These are phyloP conservation scores for Platalea minor DNA, from an alignment of 2,797 vertebrate species.

Conservation along the genomic window DNA sequence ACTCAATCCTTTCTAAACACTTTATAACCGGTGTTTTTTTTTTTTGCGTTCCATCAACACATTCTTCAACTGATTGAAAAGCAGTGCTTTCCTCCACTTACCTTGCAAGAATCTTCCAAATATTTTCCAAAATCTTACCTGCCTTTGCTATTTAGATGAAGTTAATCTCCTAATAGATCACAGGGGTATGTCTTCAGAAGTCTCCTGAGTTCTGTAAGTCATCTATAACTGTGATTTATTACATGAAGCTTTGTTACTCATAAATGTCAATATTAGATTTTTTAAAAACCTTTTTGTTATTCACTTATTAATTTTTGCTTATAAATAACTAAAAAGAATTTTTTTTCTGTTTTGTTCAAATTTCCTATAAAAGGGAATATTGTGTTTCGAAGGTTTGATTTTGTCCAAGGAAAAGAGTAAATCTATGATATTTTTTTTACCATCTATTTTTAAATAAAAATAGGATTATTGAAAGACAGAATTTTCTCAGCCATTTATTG, in stretches of 20 bases:
- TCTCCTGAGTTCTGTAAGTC: background rate
- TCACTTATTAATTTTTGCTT: background rate
- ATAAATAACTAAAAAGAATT: background rate
- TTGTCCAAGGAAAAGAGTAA: background rate
- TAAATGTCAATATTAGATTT: background rate
- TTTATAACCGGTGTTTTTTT: background rate
- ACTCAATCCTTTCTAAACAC: background rate
- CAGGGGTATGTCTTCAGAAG: background rate
- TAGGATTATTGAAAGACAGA: background rate
- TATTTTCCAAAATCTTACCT: background rate
- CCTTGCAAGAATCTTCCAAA: background rate
- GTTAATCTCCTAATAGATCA: background rate
- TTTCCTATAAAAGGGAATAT: background rate
- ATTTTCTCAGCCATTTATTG: background rate
- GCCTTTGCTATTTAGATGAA: background rate
- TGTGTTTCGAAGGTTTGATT: background rate
- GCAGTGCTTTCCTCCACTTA: rapidly evolving
- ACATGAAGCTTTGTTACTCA: background rate
- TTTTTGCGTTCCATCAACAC: background rate
- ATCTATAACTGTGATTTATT: background rate
- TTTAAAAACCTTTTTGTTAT: background rate
- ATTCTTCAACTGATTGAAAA: background rate
- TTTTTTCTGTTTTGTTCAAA: background rate
- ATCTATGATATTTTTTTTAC: background rate
- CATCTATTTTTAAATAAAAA: background rate